These are phyloP conservation scores for Melanerpes formicivorus DNA, from an alignment of 2,113 vertebrate species.

Conservation along the genomic window DNA sequence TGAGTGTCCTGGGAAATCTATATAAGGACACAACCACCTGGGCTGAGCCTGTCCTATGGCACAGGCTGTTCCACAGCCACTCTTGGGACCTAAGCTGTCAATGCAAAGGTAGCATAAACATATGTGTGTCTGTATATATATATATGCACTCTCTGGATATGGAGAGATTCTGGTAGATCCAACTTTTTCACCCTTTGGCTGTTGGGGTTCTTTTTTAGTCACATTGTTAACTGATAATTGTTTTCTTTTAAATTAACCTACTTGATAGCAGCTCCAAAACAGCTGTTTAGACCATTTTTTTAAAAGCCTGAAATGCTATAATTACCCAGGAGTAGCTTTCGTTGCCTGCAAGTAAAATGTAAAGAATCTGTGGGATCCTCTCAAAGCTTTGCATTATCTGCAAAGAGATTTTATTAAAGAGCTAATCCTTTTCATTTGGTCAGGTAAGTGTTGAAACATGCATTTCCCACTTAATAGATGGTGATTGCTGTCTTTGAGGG, in stretches of 20 bases:
- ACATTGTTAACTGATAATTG: background rate
- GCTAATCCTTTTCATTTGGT: background rate
- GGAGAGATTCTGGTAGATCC: background rate
- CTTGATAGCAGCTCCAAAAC: background rate
- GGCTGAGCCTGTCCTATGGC: background rate
- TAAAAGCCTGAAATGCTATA: background rate
- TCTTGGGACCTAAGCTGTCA: background rate
- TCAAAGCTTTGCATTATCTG: background rate
- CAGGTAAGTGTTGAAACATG: background rate
- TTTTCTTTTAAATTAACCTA: background rate
- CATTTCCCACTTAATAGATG: background rate
- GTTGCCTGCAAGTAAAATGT: background rate
- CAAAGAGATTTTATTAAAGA: background rate
- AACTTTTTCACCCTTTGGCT: background rate
- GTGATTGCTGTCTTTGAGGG: background rate
- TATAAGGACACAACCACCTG: rapidly evolving
- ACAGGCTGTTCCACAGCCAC: rapidly evolving
- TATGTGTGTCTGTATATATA: no score
- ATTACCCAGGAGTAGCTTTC: conserved; percentile 16
- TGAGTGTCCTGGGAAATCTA: background rate
- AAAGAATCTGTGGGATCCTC: background rate
- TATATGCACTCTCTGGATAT: no score
- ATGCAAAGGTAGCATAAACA: background rate
- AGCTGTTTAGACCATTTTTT: background rate
- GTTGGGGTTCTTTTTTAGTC: background rate